A percentile compares a stretch with the other conserved stretches of the same genome.
Conservation (phyloP, 2,797 vertebrate species). For the Holocentrus rufus region DNA sequence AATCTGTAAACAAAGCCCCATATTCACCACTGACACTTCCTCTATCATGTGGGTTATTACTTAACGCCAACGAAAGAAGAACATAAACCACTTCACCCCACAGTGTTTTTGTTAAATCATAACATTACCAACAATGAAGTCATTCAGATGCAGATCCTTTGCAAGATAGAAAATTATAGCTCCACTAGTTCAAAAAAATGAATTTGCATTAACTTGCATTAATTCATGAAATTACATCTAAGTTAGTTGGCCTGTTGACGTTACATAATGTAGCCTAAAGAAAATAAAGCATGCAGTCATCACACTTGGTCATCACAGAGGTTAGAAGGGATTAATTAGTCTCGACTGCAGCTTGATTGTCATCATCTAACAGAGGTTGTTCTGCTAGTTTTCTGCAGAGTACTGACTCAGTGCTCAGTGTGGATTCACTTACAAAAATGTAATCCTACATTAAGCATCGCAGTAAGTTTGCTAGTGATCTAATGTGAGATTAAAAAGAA, state of each 20-base stretch:
- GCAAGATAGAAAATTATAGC: too few relatives aligned
- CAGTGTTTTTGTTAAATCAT: not conserved
- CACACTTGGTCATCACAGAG: not conserved
- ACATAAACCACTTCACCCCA: not conserved
- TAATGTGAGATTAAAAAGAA: too few relatives aligned
- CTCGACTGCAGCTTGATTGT: slow-evolving; percentile 1
- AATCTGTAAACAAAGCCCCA: slow-evolving; percentile 16
- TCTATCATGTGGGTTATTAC: slow-evolving; percentile 62
- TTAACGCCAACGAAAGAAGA: slow-evolving; percentile 44
- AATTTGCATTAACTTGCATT: too few relatives aligned
- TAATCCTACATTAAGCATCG: too few relatives aligned
- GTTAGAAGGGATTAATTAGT: slow-evolving; percentile 26
- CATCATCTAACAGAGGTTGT: not conserved
- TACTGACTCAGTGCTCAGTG: too few relatives aligned
- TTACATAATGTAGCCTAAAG: not conserved
- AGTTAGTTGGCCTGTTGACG: not conserved
- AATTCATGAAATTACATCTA: not conserved
- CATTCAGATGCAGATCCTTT: too few relatives aligned
- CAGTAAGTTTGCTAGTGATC: too few relatives aligned
- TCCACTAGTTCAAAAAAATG: too few relatives aligned
- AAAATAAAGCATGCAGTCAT: not conserved
- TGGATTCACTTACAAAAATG: too few relatives aligned
- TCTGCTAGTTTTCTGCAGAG: slow-evolving; percentile 39
- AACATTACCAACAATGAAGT: too few relatives aligned
- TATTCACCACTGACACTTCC: slow-evolving; percentile 54